Evolutionary conservation across 2,797 vertebrate species (phyloP).

Genomic region (Benthosema pterotum): DNA sequence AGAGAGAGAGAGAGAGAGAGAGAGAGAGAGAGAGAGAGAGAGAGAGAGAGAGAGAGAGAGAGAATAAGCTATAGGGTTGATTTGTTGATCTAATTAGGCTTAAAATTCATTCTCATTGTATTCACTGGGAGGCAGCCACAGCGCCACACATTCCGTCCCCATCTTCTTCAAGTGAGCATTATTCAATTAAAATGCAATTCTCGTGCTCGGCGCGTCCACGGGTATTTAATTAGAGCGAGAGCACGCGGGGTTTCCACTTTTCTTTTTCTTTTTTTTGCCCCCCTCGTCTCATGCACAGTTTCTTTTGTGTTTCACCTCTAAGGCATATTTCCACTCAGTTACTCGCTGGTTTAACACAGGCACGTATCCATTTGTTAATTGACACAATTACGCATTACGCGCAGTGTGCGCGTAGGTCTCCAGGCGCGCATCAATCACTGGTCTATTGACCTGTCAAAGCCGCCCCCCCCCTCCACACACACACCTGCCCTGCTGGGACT

Average conservation of each 20-base stretch:
- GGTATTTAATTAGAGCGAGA: constrained; percentile 78
- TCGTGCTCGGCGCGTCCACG: constrained; percentile 67
- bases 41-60: constrained; percentile 1
- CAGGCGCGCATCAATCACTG: constrained; percentile 85
- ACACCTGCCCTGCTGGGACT: constrained; percentile 65
- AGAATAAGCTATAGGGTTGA: constrained; percentile 51
- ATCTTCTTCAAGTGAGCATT: constrained; percentile 72
- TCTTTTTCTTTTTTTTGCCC: constrained; percentile 43
- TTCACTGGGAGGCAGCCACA: constrained; percentile 62
- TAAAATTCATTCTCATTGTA: constrained; percentile 69
- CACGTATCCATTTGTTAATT: constrained; percentile 90
- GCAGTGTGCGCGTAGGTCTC: constrained; percentile 85
- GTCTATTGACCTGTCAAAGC: constrained; percentile 84
- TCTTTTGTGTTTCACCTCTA: constrained; percentile 74
- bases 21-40: not conserved
- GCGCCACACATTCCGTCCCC: constrained; percentile 59
- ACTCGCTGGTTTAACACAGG: constrained; percentile 84
- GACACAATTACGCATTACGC: constrained; percentile 87
- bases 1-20: constrained; percentile 29
- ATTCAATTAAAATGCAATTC: constrained; percentile 83
- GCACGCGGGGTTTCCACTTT: constrained; percentile 68
- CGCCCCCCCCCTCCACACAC: constrained; percentile 58
- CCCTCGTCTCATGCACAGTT: constrained; percentile 49
- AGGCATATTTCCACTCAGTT: constrained; percentile 80
- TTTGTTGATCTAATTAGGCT: constrained; percentile 72